Evolutionary conservation across 2,888 invertebrate genomes (phyloP).

Genomic region (Aleiodes leptofemur): DNA sequence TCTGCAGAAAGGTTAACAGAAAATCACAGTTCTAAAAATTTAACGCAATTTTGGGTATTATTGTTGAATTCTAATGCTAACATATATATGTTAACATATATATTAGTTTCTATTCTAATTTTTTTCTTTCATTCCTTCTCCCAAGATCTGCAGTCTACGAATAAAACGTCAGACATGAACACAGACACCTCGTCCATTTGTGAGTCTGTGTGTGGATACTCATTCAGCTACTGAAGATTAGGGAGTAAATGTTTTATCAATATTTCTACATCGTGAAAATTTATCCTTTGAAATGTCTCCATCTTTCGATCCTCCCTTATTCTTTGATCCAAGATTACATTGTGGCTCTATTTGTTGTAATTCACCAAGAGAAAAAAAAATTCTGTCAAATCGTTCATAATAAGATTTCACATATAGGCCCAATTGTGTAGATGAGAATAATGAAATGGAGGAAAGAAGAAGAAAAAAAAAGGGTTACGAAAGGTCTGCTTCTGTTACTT

Average conservation of each 20-base stretch:
- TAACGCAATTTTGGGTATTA: too few relatives aligned
- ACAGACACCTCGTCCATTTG: constrained; percentile 6
- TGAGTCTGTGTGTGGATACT: not conserved
- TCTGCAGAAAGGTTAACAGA: too few relatives aligned
- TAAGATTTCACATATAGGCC: constrained; percentile 58
- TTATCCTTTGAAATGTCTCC: constrained; percentile 6
- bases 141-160: too few relatives aligned
- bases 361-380: constrained; percentile 48
- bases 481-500: constrained; percentile 40
- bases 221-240: constrained; percentile 7
- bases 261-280: constrained; percentile 40
- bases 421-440: constrained; percentile 43
- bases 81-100: too few relatives aligned
- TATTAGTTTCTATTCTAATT: too few relatives aligned
- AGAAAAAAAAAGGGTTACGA: constrained; percentile 51
- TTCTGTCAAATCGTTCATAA: constrained; percentile 61
- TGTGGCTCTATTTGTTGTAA: constrained; percentile 42
- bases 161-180: too few relatives aligned
- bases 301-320: not conserved
- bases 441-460: constrained; percentile 43
- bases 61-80: too few relatives aligned
- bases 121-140: not conserved
- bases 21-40: too few relatives aligned
- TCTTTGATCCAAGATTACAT: constrained; percentile 52
- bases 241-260: constrained; percentile 39